phyloP scores from a whole-genome alignment of 2,888 invertebrate species.

The Eristalinus sepulchralis region DNA sequence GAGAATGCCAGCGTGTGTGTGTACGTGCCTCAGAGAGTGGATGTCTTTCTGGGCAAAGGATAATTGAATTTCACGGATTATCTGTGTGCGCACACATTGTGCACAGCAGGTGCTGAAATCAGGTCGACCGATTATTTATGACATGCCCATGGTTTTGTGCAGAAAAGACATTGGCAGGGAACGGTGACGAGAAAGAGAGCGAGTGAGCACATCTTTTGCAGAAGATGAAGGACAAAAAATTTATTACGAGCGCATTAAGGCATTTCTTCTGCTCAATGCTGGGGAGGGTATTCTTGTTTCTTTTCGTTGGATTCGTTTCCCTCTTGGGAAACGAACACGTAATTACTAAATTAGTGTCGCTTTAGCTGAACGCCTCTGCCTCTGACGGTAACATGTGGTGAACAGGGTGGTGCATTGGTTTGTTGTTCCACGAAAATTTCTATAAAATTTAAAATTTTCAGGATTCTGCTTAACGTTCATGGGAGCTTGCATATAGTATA shows the following conservation, averaged over 20 bases:
- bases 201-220: conserved; percentile 14
- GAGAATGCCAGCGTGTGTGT: not conserved
- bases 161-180: not conserved
- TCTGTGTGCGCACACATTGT: conserved; percentile 55
- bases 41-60: conserved; percentile 63
- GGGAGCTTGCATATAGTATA: too few relatives aligned
- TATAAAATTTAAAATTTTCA: too few relatives aligned
- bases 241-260: conserved; percentile 27
- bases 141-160: conserved; percentile 9
- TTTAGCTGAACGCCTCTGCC: not conserved
- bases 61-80: conserved; percentile 69
- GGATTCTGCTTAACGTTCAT: too few relatives aligned
- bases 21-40: not conserved
- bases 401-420: not conserved
- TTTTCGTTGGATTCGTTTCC: not conserved
- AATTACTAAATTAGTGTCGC: conserved; percentile 42
- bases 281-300: not conserved
- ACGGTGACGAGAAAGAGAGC: not conserved
- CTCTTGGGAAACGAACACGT: not conserved
- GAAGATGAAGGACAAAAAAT: conserved; percentile 44
- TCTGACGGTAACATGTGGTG: not conserved
- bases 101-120: conserved; percentile 68
- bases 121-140: conserved; percentile 63
- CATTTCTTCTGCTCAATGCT: not conserved
- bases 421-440: too few relatives aligned